Conservation (phyloP, 2,113 vertebrate genomes). For the Chrysochloris asiatica region DNA sequence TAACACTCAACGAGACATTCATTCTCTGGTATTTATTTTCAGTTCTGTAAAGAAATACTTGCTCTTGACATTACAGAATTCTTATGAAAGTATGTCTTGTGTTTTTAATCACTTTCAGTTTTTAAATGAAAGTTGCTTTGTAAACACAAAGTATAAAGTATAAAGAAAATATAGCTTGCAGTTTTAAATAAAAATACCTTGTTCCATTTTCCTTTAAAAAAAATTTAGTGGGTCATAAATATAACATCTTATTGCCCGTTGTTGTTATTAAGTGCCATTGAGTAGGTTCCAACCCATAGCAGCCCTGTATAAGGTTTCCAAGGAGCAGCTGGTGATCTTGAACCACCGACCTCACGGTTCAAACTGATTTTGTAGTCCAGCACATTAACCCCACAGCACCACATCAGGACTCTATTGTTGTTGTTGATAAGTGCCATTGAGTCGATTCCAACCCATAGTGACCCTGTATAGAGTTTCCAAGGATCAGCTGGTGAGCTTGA, state of each 20-base stretch:
- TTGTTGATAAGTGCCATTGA: too few species aligned
- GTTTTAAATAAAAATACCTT: constrained; percentile 20
- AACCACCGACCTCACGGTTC: too few species aligned
- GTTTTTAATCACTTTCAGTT: background rate
- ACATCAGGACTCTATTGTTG: too few species aligned
- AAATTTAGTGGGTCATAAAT: background rate
- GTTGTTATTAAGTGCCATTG: too few species aligned
- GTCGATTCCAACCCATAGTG: too few species aligned
- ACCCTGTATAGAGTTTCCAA: too few species aligned
- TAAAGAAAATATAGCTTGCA: background rate
- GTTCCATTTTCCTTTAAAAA: background rate
- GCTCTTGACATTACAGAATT: background rate
- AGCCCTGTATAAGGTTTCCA: too few species aligned
- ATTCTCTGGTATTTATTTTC: background rate
- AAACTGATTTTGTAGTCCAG: too few species aligned
- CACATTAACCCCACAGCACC: too few species aligned
- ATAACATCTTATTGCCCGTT: background rate
- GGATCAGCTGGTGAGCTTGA: too few species aligned
- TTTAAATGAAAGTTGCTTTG: constrained; percentile 17
- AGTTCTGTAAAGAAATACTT: background rate
- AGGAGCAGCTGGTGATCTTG: too few species aligned
- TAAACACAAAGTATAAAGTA: background rate
- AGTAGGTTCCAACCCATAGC: too few species aligned
- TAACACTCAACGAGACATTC: background rate
- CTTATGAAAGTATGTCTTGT: background rate